Base-by-base conservation (phyloP, 2,888 invertebrate genomes). In the Synergus gifuensis region DNA sequence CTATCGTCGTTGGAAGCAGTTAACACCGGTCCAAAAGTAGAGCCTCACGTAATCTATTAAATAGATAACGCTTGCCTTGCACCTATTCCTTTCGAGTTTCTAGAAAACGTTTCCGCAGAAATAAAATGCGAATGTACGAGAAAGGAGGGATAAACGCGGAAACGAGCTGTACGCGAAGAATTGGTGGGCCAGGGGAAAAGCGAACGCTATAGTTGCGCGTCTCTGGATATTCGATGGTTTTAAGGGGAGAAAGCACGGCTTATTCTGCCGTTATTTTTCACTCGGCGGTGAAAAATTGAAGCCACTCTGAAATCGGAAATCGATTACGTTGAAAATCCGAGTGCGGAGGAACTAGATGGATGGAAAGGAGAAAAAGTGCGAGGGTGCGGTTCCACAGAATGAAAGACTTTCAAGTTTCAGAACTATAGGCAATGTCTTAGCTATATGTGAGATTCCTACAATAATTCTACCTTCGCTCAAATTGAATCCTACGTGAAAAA, bases 211-310 rank as follows among this genome's bases (percentile, higher is more conserved):
- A 76, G 42, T 76, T 62, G 22, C 42, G 42, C 73, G 49, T 58
- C 49, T 58, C 77, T 60, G 49, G 67, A 78, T 80, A 69, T 58
- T 78, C 54, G 62, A 67, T 77, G 63, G 60, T 66, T 69, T 80
- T 49, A 36, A 67, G 78, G 69, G 66, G 76, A n/a, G 46, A 78
- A 83, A 81, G 80, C 80, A 76, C 81, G 83, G 87, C 88, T 90
- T 89, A 88, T 89, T 88, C 87, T 84, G 77, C 85, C 88, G 88
- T 89, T 89, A 90, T 90, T 90, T 90, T 90, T 90, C 89, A 87
- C 85, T 81, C 84, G 81, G 83, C 85, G 87, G 86, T 89, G 90
- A 90, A 87, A 90, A 90, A 90, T 90, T 87, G 86, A 87, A 85
- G 85, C 86, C 87, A 87, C 88, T 89, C 83, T 81, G 87, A 88